These are phyloP conservation scores for Drosophila azteca DNA, from an alignment of 1,140 invertebrate species.

Conservation along the genomic window DNA sequence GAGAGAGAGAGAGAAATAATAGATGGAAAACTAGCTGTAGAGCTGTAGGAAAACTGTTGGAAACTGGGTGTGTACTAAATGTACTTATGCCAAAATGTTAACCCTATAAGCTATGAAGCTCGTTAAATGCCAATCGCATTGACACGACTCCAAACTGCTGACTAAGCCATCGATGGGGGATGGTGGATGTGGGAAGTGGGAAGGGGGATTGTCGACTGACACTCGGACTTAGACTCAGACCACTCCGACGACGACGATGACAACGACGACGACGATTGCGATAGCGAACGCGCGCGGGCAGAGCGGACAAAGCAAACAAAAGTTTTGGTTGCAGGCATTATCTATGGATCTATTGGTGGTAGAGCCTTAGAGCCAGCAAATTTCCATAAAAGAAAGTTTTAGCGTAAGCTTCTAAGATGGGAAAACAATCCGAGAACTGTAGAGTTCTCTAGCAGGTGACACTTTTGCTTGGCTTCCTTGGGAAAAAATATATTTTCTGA, in stretches of 20 bases:
- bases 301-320: background rate
- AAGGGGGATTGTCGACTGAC: background rate
- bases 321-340: too few relatives aligned
- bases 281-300: too few relatives aligned
- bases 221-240: constrained; percentile 6
- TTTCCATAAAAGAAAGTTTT: constrained; percentile 40
- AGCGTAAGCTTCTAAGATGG: too few relatives aligned
- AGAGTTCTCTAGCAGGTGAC: too few relatives aligned
- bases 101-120: constrained; percentile 64
- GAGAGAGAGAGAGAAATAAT: constrained; percentile 26
- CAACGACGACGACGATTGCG: too few relatives aligned
- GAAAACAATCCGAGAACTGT: too few relatives aligned
- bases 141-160: constrained; percentile 72
- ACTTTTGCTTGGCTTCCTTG: background rate
- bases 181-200: too few relatives aligned
- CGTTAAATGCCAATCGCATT: constrained; percentile 78
- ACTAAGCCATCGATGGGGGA: constrained; percentile 43
- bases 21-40: background rate
- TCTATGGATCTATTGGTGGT: too few relatives aligned
- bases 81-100: constrained; percentile 78
- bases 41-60: constrained; percentile 17
- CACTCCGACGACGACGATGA: too few relatives aligned
- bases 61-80: constrained; percentile 73
- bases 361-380: constrained; percentile 17
- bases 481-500: too few relatives aligned